phyloP scores from a whole-genome alignment of 2,113 vertebrate species.

The Carlito syrichta region DNA sequence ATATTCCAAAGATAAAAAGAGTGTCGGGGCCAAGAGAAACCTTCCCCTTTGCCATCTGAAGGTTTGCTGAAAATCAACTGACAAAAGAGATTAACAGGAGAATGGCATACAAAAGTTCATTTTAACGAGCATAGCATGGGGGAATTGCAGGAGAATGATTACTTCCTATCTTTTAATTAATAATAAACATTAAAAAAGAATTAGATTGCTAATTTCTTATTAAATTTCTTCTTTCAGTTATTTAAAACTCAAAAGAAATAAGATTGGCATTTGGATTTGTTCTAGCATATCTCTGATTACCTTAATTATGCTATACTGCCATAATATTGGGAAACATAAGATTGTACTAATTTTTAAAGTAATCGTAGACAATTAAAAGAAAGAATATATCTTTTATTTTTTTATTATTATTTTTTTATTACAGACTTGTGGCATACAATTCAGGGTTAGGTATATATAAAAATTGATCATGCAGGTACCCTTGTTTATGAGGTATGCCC shows the following conservation, averaged over 20 bases:
- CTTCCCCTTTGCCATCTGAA: background rate
- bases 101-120: background rate
- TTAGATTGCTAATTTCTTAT: background rate
- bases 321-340: background rate
- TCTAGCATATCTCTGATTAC: conserved; percentile 5
- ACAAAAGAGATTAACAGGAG: background rate
- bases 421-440: too few species aligned
- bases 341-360: background rate
- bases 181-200: too few species aligned
- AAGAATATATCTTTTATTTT: background rate
- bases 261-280: background rate
- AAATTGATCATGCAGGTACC: too few species aligned
- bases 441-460: too few species aligned
- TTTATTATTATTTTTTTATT: too few species aligned
- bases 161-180: background rate
- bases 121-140: background rate
- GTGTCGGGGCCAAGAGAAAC: background rate
- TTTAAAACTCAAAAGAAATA: background rate
- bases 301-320: background rate
- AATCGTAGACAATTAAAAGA: background rate
- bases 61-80: background rate
- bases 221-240: background rate
- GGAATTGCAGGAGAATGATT: background rate
- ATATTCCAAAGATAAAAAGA: background rate
- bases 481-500: too few species aligned